Evolutionary conservation across 1,140 invertebrate genomes (phyloP).

Genomic region (Drosophila sp.): DNA sequence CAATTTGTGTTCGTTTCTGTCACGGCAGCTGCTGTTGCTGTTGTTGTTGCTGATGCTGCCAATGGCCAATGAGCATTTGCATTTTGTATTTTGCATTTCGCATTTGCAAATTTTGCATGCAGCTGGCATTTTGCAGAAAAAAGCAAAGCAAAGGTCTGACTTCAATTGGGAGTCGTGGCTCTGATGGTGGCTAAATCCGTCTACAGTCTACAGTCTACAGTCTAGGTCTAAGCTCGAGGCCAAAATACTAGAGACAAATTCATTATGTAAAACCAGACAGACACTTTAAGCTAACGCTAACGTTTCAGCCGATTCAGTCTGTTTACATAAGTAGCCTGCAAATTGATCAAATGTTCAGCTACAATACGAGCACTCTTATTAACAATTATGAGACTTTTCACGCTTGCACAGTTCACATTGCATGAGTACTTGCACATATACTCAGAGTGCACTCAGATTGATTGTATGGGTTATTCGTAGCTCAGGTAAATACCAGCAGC

Average conservation of each 20-base stretch:
- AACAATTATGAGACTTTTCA: slow-evolving; percentile 75
- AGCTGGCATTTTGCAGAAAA: slow-evolving; percentile 68
- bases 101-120: slow-evolving; percentile 36
- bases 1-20: slow-evolving; percentile 56
- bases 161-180: slow-evolving; percentile 52
- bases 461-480: slow-evolving; percentile 36
- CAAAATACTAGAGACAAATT: slow-evolving; percentile 47
- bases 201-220: slow-evolving; percentile 48
- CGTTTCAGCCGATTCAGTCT: slow-evolving; percentile 45
- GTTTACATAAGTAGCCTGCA: slow-evolving; percentile 72
- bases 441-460: neutral
- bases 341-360: slow-evolving; percentile 65
- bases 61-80: slow-evolving; percentile 61
- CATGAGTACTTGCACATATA: slow-evolving; percentile 2
- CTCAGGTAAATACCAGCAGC: slow-evolving; percentile 47
- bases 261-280: slow-evolving; percentile 67
- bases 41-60: slow-evolving; percentile 12
- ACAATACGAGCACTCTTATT: slow-evolving; percentile 32
- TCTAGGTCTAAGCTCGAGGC: slow-evolving; percentile 41
- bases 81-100: slow-evolving; percentile 56
- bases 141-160: slow-evolving; percentile 62
- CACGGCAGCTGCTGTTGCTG: slow-evolving; percentile 25
- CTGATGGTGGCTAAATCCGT: slow-evolving; percentile 30
- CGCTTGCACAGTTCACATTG: slow-evolving; percentile 58
- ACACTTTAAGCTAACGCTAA: slow-evolving; percentile 35